These are phyloP conservation scores for Montipora cactus DNA, from an alignment of 64 coral and sea anemone species.

Conservation along the genomic window DNA sequence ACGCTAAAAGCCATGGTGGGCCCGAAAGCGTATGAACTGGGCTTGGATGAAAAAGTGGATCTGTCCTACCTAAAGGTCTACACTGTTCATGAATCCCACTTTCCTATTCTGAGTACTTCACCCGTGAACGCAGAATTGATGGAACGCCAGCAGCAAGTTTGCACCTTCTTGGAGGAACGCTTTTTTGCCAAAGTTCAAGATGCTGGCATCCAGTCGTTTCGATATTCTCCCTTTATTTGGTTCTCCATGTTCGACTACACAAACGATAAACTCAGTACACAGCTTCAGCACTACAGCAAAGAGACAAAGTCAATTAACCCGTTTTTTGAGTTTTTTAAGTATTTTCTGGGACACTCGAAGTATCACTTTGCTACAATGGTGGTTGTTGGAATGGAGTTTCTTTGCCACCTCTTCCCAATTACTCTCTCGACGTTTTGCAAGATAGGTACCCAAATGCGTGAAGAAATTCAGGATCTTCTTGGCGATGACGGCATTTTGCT, in stretches of 20 bases:
- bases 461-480: conserved; percentile 76
- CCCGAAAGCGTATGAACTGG: conserved; percentile 46
- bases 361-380: conserved; percentile 81
- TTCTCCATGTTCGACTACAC: conserved; percentile 54
- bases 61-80: conserved; percentile 83
- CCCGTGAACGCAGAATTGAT: conserved; percentile 54
- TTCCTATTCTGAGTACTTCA: conserved; percentile 57
- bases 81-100: conserved; percentile 59
- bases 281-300: conserved; percentile 52
- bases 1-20: conserved; percentile 89
- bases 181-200: conserved; percentile 55
- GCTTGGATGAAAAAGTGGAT: conserved; percentile 79
- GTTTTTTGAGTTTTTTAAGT: conserved; percentile 84
- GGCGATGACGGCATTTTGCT: conserved; percentile 80
- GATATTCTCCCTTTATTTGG: conserved; percentile 82
- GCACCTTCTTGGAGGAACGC: conserved; percentile 59
- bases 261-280: conserved; percentile 56
- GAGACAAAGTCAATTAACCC: conserved; percentile 63
- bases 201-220: conserved; percentile 57
- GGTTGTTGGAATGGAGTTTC: conserved; percentile 54
- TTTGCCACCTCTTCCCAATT: conserved; percentile 21
- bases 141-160: conserved; percentile 60
- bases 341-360: conserved; percentile 78
- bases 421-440: conserved; percentile 68
- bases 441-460: conserved; percentile 70